Base-by-base conservation (phyloP, 2,797 vertebrate species). In the Enteromius viviparus region DNA sequence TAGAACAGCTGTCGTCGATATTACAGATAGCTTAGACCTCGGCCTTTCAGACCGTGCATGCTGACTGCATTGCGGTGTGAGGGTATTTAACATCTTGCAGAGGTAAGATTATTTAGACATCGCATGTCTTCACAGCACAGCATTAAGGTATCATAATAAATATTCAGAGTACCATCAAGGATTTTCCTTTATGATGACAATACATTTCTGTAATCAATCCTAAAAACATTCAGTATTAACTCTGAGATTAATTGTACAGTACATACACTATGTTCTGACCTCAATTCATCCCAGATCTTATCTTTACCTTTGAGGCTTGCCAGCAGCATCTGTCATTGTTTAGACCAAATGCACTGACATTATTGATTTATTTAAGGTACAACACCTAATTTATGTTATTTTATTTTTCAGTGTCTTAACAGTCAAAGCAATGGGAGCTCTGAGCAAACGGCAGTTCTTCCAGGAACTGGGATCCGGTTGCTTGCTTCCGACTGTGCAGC, bases 401-500 rank as follows among this genome's bases (percentile, higher is more conserved):
- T 1, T 72, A 76, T 51, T 23, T 66, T 10, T 65, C 68, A 70
- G 45, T 23, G 76, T 47, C 15, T 45, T 37, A n/a, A 45, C 32
- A 49, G 29, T 60, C 23, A 62, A 53, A 69, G 68, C 29, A 60
- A 88, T 88, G 87, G 82, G 66, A 60, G 66, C 82, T 82, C 94
- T 93, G 87, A 94, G 93, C 88, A 92, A 94, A 84, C 89, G 95
- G 87, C 93, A 92, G 74, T 94, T 98, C 89, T 96, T 95, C 90
- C 92, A 93, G 83, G 93, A 97, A 90, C 93, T 98, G 80, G 92
- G 95, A 26, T 93, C 93, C 70, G 95, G 94, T 77, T 98, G 97
- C 70, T 90, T 97, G 29, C 78, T 97, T 17, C 94, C 93, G 12
- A 97, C 96, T 0, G 90, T 95, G n/a, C 93, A 95, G 84, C 97